Evolutionary conservation across 1,140 invertebrate species (phyloP).

Genomic region (Drosophila dunni): DNA sequence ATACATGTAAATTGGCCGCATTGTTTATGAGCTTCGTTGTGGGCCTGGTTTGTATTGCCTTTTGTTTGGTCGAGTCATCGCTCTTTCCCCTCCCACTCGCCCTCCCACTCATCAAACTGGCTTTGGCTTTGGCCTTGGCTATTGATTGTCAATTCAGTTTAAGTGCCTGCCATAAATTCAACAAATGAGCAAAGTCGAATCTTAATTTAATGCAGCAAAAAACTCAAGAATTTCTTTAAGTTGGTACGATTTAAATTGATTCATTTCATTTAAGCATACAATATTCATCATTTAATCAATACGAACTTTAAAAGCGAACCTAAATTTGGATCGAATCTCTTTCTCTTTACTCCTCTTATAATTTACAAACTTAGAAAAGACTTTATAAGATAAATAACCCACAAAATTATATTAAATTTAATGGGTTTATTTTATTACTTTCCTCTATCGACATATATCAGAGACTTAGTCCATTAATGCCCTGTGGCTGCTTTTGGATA

Average conservation of each 20-base stretch:
- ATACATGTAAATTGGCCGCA: conserved; percentile 79
- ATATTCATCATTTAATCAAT: too few species aligned
- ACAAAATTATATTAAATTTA: too few species aligned
- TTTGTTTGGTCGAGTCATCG: conserved; percentile 45
- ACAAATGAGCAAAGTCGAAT: conserved; percentile 62
- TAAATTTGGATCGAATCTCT: too few species aligned
- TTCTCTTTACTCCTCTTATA: too few species aligned
- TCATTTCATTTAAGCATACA: too few species aligned
- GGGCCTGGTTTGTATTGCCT: conserved; percentile 42
- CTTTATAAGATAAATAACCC: too few species aligned
- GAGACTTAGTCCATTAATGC: too few species aligned
- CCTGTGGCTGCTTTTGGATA: background rate
- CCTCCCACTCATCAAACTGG: conserved; percentile 5
- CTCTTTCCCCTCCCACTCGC: background rate
- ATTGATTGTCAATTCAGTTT: conserved; percentile 81
- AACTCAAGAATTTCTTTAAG: conserved; percentile 46
- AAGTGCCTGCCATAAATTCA: conserved; percentile 74
- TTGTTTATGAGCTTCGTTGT: conserved; percentile 69
- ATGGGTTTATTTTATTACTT: too few species aligned
- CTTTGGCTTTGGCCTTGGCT: conserved; percentile 51
- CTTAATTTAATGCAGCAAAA: conserved; percentile 59
- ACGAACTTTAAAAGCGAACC: too few species aligned
- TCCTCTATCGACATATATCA: too few species aligned
- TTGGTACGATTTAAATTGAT: conserved; percentile 20
- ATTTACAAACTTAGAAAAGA: too few species aligned